phyloP scores from a whole-genome alignment of 2,888 invertebrate species.

The Leptinotarsa peninsularis region DNA sequence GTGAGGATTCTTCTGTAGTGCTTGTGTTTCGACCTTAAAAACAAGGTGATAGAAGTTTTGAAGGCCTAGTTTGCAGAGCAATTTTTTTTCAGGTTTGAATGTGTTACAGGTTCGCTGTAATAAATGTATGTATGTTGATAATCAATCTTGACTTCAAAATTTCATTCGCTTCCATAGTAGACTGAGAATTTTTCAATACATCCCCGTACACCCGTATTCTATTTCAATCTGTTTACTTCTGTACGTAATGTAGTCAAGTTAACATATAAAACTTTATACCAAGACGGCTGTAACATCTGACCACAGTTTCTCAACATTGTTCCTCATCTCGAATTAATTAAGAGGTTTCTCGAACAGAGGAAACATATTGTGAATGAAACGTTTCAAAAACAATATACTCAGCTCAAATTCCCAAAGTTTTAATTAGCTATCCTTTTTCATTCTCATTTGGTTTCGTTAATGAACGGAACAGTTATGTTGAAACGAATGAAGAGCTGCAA shows the following conservation, averaged over 20 bases:
- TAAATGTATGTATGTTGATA: too few species aligned
- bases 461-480: conserved; percentile 26
- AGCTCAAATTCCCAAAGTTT: conserved; percentile 27
- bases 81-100: too few species aligned
- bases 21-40: too few species aligned
- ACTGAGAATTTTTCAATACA: too few species aligned
- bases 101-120: too few species aligned
- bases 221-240: background rate
- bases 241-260: background rate
- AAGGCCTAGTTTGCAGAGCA: too few species aligned
- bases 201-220: background rate
- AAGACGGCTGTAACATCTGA: background rate
- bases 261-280: conserved; percentile 6
- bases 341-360: conserved; percentile 15
- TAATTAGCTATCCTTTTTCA: conserved; percentile 32
- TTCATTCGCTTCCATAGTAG: too few species aligned
- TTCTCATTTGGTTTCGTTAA: conserved; percentile 26
- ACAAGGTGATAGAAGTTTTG: too few species aligned
- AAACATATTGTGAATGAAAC: conserved; percentile 18
- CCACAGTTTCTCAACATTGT: conserved; percentile 2
- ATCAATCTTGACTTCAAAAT: too few species aligned
- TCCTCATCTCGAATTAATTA: conserved; percentile 9
- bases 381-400: conserved; percentile 20
- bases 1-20: too few species aligned
- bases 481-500: conserved; percentile 30